phyloP scores from a whole-genome alignment of 1,140 invertebrate genomes.

The Bathynomus jamesi region DNA sequence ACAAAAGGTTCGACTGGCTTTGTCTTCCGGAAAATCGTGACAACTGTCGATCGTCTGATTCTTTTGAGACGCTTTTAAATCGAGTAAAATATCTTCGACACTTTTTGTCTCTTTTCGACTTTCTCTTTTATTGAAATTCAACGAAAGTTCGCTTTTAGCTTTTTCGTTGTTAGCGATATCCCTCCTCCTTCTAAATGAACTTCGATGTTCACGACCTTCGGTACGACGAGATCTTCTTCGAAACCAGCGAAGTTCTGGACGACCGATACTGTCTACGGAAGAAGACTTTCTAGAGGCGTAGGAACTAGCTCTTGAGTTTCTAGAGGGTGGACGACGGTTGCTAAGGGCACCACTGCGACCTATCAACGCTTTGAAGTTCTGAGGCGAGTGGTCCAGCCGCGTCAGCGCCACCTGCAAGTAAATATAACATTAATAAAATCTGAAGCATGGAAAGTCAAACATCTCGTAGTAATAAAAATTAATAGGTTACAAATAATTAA shows the following conservation, averaged over 20 bases:
- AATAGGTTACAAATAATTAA: too few relatives aligned
- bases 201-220: constrained; percentile 23
- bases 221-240: constrained; percentile 3
- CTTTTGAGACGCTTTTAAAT: too few relatives aligned
- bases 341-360: constrained; percentile 29
- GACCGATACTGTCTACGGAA: constrained; percentile 18
- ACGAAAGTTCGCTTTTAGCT: not conserved
- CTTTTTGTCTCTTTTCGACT: too few relatives aligned
- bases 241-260: constrained; percentile 6
- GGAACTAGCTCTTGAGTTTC: not conserved
- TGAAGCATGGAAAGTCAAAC: too few relatives aligned
- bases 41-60: too few relatives aligned
- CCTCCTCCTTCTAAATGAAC: constrained; percentile 13
- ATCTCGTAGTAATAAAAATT: too few relatives aligned
- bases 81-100: too few relatives aligned
- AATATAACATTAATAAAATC: too few relatives aligned
- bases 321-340: constrained; percentile 18
- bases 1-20: too few relatives aligned
- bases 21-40: too few relatives aligned
- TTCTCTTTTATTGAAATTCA: too few relatives aligned
- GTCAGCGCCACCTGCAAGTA: constrained; percentile 18
- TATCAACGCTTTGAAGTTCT: constrained; percentile 19
- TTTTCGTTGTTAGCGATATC: not conserved
- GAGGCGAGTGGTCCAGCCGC: constrained; percentile 25
- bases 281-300: constrained; percentile 16